phyloP scores from a whole-genome alignment of 2,888 invertebrate species.

The Platypus cylindrus region DNA sequence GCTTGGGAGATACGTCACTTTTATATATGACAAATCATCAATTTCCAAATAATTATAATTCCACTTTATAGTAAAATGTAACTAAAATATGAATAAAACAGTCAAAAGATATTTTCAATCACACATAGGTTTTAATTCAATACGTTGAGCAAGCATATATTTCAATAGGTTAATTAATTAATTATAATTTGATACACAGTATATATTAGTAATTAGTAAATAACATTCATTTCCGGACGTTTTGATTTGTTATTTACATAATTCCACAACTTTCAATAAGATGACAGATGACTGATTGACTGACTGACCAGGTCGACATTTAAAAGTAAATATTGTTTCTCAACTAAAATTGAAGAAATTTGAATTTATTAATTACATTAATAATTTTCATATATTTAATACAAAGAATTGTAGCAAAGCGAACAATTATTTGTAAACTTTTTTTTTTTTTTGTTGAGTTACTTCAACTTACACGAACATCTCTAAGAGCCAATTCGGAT shows the following conservation, averaged over 20 bases:
- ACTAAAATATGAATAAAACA: too few relatives aligned
- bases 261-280: slow-evolving; percentile 3
- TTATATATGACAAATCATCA: too few relatives aligned
- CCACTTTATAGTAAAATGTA: too few relatives aligned
- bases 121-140: too few relatives aligned
- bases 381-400: not conserved
- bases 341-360: slow-evolving; percentile 18
- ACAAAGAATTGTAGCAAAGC: not conserved
- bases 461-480: slow-evolving; percentile 24
- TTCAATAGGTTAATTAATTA: too few relatives aligned
- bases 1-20: too few relatives aligned
- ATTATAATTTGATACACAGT: too few relatives aligned
- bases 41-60: too few relatives aligned
- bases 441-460: not conserved
- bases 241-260: not conserved
- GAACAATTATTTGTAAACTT: not conserved
- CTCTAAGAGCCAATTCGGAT: slow-evolving; percentile 23
- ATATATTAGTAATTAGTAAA: too few relatives aligned
- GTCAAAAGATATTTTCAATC: too few relatives aligned
- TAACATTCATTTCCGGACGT: slow-evolving; percentile 3
- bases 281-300: too few relatives aligned
- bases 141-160: too few relatives aligned
- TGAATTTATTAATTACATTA: slow-evolving; percentile 1
- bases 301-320: slow-evolving; percentile 4
- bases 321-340: slow-evolving; percentile 22